Evolutionary conservation across 2,888 invertebrate species (phyloP).

Genomic region (Apeira syringaria): DNA sequence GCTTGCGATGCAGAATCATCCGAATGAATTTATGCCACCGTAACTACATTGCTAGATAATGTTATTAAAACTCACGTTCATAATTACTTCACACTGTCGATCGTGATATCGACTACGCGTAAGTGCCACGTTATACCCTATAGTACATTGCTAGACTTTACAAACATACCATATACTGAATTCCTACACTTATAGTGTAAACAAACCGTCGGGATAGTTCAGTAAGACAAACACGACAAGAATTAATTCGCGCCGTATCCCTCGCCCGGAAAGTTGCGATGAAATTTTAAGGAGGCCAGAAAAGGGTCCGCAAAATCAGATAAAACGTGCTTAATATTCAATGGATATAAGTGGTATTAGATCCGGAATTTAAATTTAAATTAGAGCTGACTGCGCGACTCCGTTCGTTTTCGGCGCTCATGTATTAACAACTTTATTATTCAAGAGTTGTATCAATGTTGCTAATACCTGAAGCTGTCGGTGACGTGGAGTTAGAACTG

Average conservation of each 20-base stretch:
- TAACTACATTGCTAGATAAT: too few species aligned
- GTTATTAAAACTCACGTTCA: too few species aligned
- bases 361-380: conserved; percentile 30
- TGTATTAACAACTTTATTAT: conserved; percentile 9
- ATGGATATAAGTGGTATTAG: conserved; percentile 33
- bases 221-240: conserved; percentile 18
- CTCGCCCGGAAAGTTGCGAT: conserved; percentile 35
- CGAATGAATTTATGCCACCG: conserved; percentile 12
- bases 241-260: conserved; percentile 21
- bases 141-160: too few species aligned
- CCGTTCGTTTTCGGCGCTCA: background rate
- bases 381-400: conserved; percentile 23
- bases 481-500: too few species aligned
- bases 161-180: conserved; percentile 6
- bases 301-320: conserved; percentile 34
- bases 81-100: too few species aligned
- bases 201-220: conserved; percentile 2
- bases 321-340: conserved; percentile 36
- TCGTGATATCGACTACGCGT: too few species aligned
- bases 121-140: too few species aligned
- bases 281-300: conserved; percentile 40
- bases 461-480: conserved; percentile 2
- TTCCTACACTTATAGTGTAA: conserved; percentile 1
- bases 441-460: conserved; percentile 4
- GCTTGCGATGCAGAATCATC: conserved; percentile 5